Evolutionary conservation across 2,888 invertebrate genomes (phyloP), one percentile per base, ranked within the genome.

Genomic region (Prosapia bicincta): DNA sequence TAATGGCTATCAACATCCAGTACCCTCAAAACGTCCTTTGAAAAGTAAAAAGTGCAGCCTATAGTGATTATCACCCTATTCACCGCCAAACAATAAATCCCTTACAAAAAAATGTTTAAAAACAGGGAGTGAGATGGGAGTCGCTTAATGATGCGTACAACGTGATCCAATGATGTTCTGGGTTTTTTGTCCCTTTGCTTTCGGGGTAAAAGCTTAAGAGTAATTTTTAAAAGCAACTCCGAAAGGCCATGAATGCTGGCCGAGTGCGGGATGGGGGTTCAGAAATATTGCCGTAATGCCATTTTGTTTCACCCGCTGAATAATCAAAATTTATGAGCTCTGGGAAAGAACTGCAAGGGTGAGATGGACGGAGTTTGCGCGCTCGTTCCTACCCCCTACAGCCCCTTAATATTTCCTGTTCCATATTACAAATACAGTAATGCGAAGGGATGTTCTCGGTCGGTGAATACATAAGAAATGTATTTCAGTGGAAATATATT

Each of bases 281-380:
- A 68, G 72, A 79, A 70, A 79, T 75, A 72, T 78, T 70, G 78
- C 77, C 75, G 72, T 78, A 76, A 79, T 79, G 78, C 78, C 78
- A 76, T 79, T 79, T 79, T 76, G 78, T 79, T 78, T 76, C 79
- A 75, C 78, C 79, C 78, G 78, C 80, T 81, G 80, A 80, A 81
- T 80, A 81, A 81, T 80, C 81, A 80, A 79, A 80, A 80, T 80
- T 80, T 80, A 80, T 80, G 80, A 80, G 80, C 78, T 78, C 79
- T 76, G 76, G 75, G 77, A 76, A 76, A 54, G 72, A 72, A 69
- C 71, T 72, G 75, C 26, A 67, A 23, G 68, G 72, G 23, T 66
- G 38, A 32, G 69, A 38, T 38, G 66, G 66, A 28, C 15, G 5
- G 69, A 28, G 23, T 26, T 23, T 70, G 38, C 43, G 70, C 70